These are phyloP conservation scores for Porites cylindrica DNA, from an alignment of 92 coral and sea anemone species.

Conservation along the genomic window DNA sequence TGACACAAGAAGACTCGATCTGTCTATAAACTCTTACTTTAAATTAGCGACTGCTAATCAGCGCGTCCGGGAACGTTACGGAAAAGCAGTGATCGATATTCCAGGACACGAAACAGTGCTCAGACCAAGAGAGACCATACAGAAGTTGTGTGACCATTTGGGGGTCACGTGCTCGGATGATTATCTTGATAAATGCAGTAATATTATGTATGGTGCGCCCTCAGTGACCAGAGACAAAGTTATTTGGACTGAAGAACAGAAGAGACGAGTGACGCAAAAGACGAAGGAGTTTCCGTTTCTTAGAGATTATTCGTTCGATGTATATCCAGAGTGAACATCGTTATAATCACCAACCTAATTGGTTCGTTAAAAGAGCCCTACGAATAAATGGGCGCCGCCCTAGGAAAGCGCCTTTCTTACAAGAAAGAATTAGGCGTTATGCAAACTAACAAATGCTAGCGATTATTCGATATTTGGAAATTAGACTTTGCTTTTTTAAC, in stretches of 20 bases:
- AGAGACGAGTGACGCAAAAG: neutral
- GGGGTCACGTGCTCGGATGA: conserved; percentile 2
- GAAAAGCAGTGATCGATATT: conserved; percentile 11
- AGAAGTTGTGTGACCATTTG: neutral
- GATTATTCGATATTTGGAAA: no score
- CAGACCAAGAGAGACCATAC: conserved; percentile 1
- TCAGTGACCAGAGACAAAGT: conserved; percentile 15
- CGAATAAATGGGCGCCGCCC: no score
- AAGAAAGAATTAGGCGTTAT: no score
- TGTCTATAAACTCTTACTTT: neutral
- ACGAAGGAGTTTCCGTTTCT: conserved; percentile 8
- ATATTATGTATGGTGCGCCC: conserved; percentile 2
- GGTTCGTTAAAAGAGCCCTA: no score
- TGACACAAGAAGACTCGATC: neutral
- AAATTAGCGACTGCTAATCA: neutral
- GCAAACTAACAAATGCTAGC: no score
- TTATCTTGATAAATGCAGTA: conserved; percentile 8
- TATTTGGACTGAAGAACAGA: conserved; percentile 10
- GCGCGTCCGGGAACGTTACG: neutral
- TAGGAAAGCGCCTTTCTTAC: no score
- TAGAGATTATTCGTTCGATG: conserved; percentile 3
- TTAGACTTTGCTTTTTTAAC: no score
- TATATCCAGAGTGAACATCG: neutral
- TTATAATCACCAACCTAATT: no score
- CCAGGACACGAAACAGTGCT: conserved; percentile 8